Base-by-base conservation (phyloP, 2,113 vertebrate species). In the Tupaia chinensis region DNA sequence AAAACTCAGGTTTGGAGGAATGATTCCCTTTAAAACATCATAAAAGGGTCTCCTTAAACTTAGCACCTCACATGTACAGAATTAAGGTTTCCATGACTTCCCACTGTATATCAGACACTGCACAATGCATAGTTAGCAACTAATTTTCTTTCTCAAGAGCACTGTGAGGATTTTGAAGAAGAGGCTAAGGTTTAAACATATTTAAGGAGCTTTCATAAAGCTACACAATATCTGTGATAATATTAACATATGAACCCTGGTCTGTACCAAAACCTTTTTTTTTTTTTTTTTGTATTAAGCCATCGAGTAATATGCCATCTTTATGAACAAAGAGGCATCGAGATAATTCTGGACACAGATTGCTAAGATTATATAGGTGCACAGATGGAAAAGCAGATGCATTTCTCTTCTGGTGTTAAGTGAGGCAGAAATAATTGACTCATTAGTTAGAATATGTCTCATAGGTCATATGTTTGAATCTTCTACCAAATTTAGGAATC, bases 371-470 rank as follows among this genome's bases (percentile, higher is more conserved):
- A 29, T 76, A 44, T 32, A 87, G 54, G 20, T 10, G 17, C 72
- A 76, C 66, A 91, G 69, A 89, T 73, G 65, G 69, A 89, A 94
- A 82, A 76, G 16, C 85, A 87, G 70, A 63, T 92, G 53, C 65
- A 56, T 93, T 92, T 93, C 66, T 80, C 22, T 69, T 89, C 53
- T 70, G 22, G 34, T 76, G 66, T 80, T 95, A 91, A 83, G 66
- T 93, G 78, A 79, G 29, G 74, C 78, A 95, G 74, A 87, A 95
- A 89, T 92, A 80, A 94, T 93, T 29, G 34, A 68, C 53, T 81
- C 69, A 65, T 85, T 92, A 87, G 29, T 79, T 76, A 77, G 9
- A 90, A 22, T 82, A 10, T 73, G 23, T 72, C 86, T 85, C n/a
- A 66, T 60, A 84, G 25, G 54, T 94, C 2, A 0, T 93, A 54